Evolutionary conservation across 2,888 invertebrate species (phyloP).

Genomic region (Philopedon plagiatum): DNA sequence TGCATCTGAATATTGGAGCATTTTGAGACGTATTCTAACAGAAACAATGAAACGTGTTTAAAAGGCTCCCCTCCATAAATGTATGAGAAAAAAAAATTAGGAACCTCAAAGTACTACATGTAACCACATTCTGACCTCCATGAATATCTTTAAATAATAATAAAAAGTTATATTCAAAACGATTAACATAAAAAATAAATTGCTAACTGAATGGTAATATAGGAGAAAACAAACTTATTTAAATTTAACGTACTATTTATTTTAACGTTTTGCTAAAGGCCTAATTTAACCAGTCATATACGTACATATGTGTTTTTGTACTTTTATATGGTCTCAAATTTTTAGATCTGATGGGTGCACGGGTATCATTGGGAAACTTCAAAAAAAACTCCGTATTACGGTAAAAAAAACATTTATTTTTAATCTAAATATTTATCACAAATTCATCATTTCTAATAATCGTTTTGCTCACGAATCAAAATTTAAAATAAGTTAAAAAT

Average conservation of each 20-base stretch:
- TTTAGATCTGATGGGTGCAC: not conserved
- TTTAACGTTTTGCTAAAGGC: slow-evolving; percentile 42
- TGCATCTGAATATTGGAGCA: too few species aligned
- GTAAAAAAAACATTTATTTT: slow-evolving; percentile 26
- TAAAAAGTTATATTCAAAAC: not conserved
- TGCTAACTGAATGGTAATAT: not conserved
- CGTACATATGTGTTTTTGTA: slow-evolving; percentile 8
- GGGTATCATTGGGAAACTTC: not conserved
- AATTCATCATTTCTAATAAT: not conserved
- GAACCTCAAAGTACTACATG: too few species aligned
- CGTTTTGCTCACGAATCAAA: too few species aligned
- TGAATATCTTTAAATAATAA: not conserved
- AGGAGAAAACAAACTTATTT: not conserved
- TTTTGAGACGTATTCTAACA: too few species aligned
- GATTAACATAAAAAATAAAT: slow-evolving; percentile 2
- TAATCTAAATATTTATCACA: slow-evolving; percentile 1
- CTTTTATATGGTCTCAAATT: slow-evolving; percentile 41
- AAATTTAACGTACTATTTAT: slow-evolving; percentile 24
- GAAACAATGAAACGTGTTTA: too few species aligned
- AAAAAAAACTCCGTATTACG: not conserved
- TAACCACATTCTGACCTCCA: not conserved
- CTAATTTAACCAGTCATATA: slow-evolving; percentile 42
- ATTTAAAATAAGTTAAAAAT: not conserved
- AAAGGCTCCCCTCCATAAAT: too few species aligned
- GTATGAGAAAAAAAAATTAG: too few species aligned